Base-by-base conservation (phyloP, 2,888 invertebrate genomes). In the Hypomecis atomaria region DNA sequence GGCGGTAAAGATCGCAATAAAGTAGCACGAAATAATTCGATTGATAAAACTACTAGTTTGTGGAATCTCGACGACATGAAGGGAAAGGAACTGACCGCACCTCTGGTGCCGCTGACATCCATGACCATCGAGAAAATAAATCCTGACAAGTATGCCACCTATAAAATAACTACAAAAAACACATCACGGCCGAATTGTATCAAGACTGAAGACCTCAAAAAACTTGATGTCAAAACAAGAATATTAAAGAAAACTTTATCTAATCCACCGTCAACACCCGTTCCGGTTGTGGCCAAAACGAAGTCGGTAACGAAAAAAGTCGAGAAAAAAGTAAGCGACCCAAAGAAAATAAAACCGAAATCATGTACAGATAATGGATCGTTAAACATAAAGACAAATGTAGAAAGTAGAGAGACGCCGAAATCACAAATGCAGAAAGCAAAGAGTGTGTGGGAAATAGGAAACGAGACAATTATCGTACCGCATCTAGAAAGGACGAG, bases 61-160 rank as follows among this genome's bases (percentile, higher is more conserved):
- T 94, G 94, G 93, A 94, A 94, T 85, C 88, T 94, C 40, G 93
- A 93, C 84, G 93, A 93, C 67, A 93, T 94, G 90, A 93, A 93
- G 74, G 92, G 86, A 62, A 93, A 93, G 76, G 90, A 92, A 68
- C 75, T 92, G 64, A 88, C 84, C 36, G 82, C 90, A 59, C 92
- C 93, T 10, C 74, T 93, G 56, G 81, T 89, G 71, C 93, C 93
- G 52, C 77, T 92, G 42, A 78, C 82, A 45, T 72, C 86, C 5
- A 78, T 83, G 11, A 78, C 85, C 49, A 84, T 79, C 69, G 91
- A 90, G 48, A 92, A 89, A 78, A 89, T 89, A 79, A 90, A 85
- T 78, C 78, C 88, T 55, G 92, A 92, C 79, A 93, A 90, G 79
- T 93, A 90, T 82, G 92, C 92, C 61, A 93, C 93, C 23, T 93